Conservation (phyloP, 2,113 vertebrate species). For the Caranx melampygus region DNA sequence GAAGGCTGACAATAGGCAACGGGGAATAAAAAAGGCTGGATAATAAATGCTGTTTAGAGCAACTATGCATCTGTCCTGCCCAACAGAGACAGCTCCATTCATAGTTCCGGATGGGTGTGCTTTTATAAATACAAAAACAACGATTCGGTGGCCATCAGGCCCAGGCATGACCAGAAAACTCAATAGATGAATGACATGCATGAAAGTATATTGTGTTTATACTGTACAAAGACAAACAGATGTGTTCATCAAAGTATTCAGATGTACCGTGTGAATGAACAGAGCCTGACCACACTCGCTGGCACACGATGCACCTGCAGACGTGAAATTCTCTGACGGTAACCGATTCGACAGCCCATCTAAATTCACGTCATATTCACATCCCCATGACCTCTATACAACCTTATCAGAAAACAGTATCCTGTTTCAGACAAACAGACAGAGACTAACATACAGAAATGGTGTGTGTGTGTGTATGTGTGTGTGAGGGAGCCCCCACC, state of each 20-base stretch:
- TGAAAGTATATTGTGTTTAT: not conserved
- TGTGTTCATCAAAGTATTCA: slow-evolving; percentile 39
- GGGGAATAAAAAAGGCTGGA: slow-evolving; percentile 27
- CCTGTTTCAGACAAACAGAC: slow-evolving; percentile 49
- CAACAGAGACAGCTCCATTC: slow-evolving; percentile 10
- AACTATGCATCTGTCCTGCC: slow-evolving; percentile 19
- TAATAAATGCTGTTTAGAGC: slow-evolving; percentile 48
- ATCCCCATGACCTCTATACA: slow-evolving; percentile 60
- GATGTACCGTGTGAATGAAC: slow-evolving; percentile 11
- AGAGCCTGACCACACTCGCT: slow-evolving; percentile 18
- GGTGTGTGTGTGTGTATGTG: slow-evolving; percentile 20
- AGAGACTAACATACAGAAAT: slow-evolving; percentile 21
- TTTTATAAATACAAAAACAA: slow-evolving; percentile 23
- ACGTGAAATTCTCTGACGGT: slow-evolving; percentile 29
- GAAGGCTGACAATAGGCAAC: slow-evolving; percentile 52
- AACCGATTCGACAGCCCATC: slow-evolving; percentile 47
- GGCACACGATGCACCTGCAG: slow-evolving; percentile 49
- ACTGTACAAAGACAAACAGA: slow-evolving; percentile 29
- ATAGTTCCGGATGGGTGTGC: slow-evolving; percentile 31
- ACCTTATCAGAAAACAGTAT: slow-evolving; percentile 63
- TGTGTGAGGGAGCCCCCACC: slow-evolving; percentile 8
- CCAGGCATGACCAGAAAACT: slow-evolving; percentile 34
- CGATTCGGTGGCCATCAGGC: slow-evolving; percentile 35
- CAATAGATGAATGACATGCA: slow-evolving; percentile 25
- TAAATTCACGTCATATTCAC: slow-evolving; percentile 71